Evolutionary conservation across 2,113 vertebrate genomes (phyloP).

Genomic region (Antigone vipio): DNA sequence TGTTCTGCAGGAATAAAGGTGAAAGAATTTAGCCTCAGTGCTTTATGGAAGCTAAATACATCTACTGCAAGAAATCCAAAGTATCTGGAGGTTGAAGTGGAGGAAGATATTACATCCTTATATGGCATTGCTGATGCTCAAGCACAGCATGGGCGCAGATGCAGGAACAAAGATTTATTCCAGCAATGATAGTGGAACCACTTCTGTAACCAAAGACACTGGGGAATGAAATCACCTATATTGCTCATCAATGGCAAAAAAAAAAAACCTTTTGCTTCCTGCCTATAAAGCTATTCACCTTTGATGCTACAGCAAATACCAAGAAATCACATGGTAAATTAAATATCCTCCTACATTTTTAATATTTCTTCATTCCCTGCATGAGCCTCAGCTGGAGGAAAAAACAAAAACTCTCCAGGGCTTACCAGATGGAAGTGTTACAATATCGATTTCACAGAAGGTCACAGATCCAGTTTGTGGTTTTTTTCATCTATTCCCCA

Average conservation of each 20-base stretch:
- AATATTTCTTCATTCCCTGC: slow-evolving; percentile 31
- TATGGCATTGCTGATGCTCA: background rate
- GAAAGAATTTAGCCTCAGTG: background rate
- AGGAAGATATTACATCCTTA: background rate
- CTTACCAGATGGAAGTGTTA: background rate
- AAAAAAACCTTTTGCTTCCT: background rate
- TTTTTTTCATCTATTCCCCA: slow-evolving; percentile 4
- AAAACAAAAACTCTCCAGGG: background rate
- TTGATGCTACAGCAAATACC: background rate
- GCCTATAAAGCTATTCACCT: background rate
- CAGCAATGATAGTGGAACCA: background rate
- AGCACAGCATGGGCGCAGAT: background rate
- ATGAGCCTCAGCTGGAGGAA: background rate
- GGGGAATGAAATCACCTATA: slow-evolving; percentile 22
- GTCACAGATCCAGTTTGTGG: background rate
- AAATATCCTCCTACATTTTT: slow-evolving; percentile 37
- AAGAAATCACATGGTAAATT: slow-evolving; percentile 33
- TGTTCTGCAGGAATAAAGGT: background rate
- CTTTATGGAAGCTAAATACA: slow-evolving; percentile 18
- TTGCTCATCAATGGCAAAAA: background rate
- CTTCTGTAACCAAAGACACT: slow-evolving; percentile 4
- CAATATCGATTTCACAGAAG: background rate
- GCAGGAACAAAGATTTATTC: slow-evolving; percentile 16
- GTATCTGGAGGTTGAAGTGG: background rate
- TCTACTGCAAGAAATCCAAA: background rate